Evolutionary conservation across 2,113 vertebrate genomes (phyloP).

Genomic region (Semicossyphus pulcher): DNA sequence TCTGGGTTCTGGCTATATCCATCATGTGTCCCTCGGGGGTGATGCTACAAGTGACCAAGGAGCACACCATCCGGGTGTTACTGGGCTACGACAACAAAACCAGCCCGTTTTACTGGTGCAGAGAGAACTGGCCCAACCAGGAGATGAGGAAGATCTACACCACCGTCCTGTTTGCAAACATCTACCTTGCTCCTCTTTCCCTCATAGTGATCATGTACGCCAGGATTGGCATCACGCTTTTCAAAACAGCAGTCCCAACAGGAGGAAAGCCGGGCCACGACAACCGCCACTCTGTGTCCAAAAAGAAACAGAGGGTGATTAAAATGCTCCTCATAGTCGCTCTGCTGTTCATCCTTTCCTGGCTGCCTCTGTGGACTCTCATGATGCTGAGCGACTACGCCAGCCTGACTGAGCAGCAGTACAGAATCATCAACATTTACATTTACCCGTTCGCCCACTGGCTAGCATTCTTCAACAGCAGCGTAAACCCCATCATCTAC

Average conservation of each 20-base stretch:
- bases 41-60: constrained; percentile 90
- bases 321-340: constrained; percentile 92
- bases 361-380: constrained; percentile 93
- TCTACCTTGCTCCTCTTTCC: constrained; percentile 90
- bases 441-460: constrained; percentile 94
- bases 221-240: constrained; percentile 88
- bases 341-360: constrained; percentile 91
- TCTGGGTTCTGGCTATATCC: constrained; percentile 91
- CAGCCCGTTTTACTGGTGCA: constrained; percentile 90
- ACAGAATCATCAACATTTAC: constrained; percentile 91
- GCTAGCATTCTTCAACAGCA: constrained; percentile 96
- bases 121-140: constrained; percentile 91
- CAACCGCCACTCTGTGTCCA: constrained; percentile 82
- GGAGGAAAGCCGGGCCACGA: constrained; percentile 78
- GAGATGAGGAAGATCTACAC: constrained; percentile 94
- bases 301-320: constrained; percentile 89
- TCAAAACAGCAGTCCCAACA: constrained; percentile 73
- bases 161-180: constrained; percentile 90
- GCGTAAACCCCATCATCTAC: constrained; percentile 92
- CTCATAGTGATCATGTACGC: constrained; percentile 91
- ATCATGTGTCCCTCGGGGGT: constrained; percentile 93
- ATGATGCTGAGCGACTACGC: constrained; percentile 95
- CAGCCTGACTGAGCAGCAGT: constrained; percentile 82
- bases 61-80: constrained; percentile 85
- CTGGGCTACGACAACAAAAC: constrained; percentile 84